Evolutionary conservation across 2,797 vertebrate species (phyloP).

Genomic region (Arrhamphus sclerolepis): DNA sequence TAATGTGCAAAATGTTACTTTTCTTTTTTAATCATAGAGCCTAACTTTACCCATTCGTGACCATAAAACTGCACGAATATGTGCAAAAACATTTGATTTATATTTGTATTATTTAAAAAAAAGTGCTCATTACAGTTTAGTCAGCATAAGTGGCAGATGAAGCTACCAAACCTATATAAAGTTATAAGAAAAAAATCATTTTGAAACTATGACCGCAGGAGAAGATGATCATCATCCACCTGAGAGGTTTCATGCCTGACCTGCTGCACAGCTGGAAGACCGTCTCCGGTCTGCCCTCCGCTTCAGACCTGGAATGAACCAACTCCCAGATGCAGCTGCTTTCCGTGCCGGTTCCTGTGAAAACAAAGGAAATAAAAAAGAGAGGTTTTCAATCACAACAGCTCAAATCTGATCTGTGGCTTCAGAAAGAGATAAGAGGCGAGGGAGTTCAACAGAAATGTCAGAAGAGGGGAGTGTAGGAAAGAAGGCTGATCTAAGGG

Average conservation of each 20-base stretch:
- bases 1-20: no score
- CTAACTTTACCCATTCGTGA: no score
- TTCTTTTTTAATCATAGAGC: no score
- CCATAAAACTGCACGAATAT: no score
- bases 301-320: constrained; percentile 93
- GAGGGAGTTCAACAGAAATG: constrained; percentile 24
- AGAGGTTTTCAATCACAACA: constrained; percentile 59
- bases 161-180: no score
- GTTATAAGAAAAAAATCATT: no score
- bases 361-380: constrained; percentile 32
- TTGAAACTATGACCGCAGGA: neutral
- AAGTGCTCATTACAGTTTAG: no score
- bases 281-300: constrained; percentile 94
- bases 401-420: constrained; percentile 61
- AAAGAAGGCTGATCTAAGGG: constrained; percentile 23
- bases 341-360: constrained; percentile 82
- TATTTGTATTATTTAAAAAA: no score
- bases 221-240: neutral
- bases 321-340: constrained; percentile 95
- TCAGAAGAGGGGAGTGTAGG: constrained; percentile 20
- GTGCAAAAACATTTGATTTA: no score
- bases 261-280: constrained; percentile 96
- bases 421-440: constrained; percentile 47
- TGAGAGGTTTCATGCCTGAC: constrained; percentile 72
- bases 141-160: no score